phyloP scores from a whole-genome alignment of 2,113 vertebrate species.

The Peromyscus maniculatus region DNA sequence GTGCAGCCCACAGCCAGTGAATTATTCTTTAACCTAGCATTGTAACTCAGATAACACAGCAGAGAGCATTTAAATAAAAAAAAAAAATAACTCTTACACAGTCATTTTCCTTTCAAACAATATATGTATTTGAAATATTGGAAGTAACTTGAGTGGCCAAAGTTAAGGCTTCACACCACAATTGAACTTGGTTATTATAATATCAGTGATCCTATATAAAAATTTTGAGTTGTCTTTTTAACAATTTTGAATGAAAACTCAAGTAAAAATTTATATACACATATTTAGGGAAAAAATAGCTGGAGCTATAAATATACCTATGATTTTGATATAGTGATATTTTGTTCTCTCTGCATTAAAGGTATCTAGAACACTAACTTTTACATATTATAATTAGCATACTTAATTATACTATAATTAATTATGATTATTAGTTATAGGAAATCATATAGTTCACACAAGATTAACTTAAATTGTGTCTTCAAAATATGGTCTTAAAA shows the following conservation, averaged over 20 bases:
- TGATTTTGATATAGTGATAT: background rate
- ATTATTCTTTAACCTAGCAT: background rate
- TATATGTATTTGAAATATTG: slow-evolving; percentile 22
- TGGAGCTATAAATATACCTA: background rate
- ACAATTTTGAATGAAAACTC: slow-evolving; percentile 29
- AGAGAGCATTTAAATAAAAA: background rate
- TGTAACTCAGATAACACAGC: background rate
- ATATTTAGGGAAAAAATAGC: slow-evolving; percentile 25
- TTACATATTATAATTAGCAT: slow-evolving; percentile 7
- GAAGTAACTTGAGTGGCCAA: background rate
- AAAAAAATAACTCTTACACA: background rate
- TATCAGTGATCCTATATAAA: background rate
- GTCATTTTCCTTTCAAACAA: background rate
- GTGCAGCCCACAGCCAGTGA: background rate
- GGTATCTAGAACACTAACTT: background rate
- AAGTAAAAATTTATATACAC: background rate
- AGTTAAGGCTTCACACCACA: background rate
- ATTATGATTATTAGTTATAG: slow-evolving; percentile 31
- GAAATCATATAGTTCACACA: slow-evolving; percentile 37
- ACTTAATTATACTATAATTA: background rate
- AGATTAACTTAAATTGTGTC: slow-evolving; percentile 10
- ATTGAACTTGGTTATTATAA: background rate
- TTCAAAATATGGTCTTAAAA: slow-evolving; percentile 34
- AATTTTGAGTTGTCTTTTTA: slow-evolving; percentile 18
- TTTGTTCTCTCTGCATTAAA: slow-evolving; percentile 9